Conservation (phyloP, 37 sponge, comb jelly and placozoan genomes). For the Crambe crambe region DNA sequence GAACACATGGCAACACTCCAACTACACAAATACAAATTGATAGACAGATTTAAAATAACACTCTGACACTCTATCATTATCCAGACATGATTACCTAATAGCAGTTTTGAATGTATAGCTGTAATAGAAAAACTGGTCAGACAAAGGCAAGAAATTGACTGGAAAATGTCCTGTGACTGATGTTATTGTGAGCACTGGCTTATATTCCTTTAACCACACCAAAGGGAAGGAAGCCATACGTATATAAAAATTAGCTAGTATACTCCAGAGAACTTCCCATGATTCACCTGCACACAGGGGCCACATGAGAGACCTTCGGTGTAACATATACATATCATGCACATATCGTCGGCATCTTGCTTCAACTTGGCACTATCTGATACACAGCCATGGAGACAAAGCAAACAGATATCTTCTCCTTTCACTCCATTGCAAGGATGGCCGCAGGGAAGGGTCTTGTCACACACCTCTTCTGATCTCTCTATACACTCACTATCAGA, state of each 20-base stretch:
- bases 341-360: slow-evolving; percentile 99
- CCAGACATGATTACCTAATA: too few species aligned
- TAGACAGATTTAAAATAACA: background rate
- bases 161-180: too few species aligned
- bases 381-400: slow-evolving; percentile 87
- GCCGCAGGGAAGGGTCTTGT: slow-evolving; percentile 88
- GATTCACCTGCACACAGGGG: slow-evolving; percentile 77
- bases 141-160: too few species aligned
- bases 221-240: too few species aligned
- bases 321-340: slow-evolving; percentile 98
- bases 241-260: too few species aligned
- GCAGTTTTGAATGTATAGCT: too few species aligned
- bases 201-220: too few species aligned
- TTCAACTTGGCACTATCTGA: slow-evolving; percentile 52
- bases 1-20: slow-evolving; percentile 96
- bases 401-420: slow-evolving; percentile 84
- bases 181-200: too few species aligned
- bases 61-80: too few species aligned
- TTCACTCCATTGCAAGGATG: slow-evolving; percentile 90
- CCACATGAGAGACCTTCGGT: slow-evolving; percentile 89
- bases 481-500: slow-evolving; percentile 84
- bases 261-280: too few species aligned
- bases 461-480: slow-evolving; percentile 72
- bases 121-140: too few species aligned
- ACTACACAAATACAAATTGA: slow-evolving; percentile 31